Percentiles rank a stretch among this genome's conserved stretches.
Evolutionary conservation across 2,797 vertebrate species (phyloP).

Genomic region (Sebastes flavidus): DNA sequence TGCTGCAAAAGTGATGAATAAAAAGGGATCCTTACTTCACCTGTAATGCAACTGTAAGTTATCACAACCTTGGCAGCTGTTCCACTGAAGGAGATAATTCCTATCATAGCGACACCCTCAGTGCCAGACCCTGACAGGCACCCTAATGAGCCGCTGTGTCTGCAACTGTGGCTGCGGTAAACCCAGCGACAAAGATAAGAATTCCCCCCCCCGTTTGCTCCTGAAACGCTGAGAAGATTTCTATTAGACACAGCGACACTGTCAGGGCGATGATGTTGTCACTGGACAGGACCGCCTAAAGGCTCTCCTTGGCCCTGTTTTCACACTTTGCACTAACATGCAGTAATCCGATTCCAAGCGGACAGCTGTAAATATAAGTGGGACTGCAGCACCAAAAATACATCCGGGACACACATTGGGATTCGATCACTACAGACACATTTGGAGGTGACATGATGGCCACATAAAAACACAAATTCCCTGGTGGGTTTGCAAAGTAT

Average conservation of each 20-base stretch:
- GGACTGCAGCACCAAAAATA: constrained; percentile 1
- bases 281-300: constrained; percentile 16
- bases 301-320: constrained; percentile 29
- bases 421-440: neutral
- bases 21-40: constrained; percentile 18
- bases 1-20: neutral
- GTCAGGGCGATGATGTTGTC: constrained; percentile 28
- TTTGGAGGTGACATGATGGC: constrained; percentile 3
- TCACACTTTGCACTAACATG: constrained; percentile 14
- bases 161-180: constrained; percentile 16
- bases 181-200: constrained; percentile 18
- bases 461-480: neutral
- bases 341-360: constrained; percentile 19
- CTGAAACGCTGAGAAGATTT: constrained; percentile 34
- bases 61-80: constrained; percentile 42
- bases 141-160: constrained; percentile 39
- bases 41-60: constrained; percentile 40
- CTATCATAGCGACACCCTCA: constrained; percentile 48
- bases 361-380: constrained; percentile 12
- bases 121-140: constrained; percentile 44
- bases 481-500: neutral
- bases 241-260: constrained; percentile 30
- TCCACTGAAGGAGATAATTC: constrained; percentile 39
- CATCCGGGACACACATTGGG: constrained; percentile 3
- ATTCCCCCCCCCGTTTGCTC: neutral